A percentile compares a stretch with the other conserved stretches of the same genome.
Conservation (phyloP, 2,797 vertebrate species). For the Clarias fuscus region DNA sequence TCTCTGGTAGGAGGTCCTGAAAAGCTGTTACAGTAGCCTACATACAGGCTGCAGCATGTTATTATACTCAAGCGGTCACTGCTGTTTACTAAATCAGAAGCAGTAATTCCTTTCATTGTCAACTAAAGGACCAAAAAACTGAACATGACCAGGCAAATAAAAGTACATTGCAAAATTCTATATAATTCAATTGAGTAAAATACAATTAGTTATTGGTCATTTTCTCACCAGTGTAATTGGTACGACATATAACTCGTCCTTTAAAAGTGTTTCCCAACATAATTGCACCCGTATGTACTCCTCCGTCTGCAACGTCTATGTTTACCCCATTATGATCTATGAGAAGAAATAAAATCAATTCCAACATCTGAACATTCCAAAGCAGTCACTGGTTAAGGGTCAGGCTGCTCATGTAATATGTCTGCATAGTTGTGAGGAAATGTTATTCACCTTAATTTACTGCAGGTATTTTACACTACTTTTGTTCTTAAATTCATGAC, state of each 20-base stretch:
- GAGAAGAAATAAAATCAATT: not conserved
- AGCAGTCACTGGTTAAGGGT: not conserved
- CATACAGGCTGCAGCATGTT: not conserved
- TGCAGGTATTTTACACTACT: not conserved
- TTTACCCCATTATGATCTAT: not conserved
- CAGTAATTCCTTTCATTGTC: too few species aligned
- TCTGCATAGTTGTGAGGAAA: not conserved
- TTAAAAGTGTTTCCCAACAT: not conserved
- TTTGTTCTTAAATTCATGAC: not conserved
- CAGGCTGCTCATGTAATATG: not conserved
- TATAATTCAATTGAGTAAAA: too few species aligned
- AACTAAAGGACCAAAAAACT: too few species aligned
- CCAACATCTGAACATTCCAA: not conserved
- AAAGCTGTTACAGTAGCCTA: not conserved
- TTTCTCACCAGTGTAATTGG: constrained; percentile 11
- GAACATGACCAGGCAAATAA: too few species aligned
- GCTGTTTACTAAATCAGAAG: too few species aligned
- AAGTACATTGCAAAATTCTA: too few species aligned
- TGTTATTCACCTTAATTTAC: not conserved
- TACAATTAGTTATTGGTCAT: not conserved
- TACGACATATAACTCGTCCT: not conserved
- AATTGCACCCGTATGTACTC: not conserved
- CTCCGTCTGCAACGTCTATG: not conserved
- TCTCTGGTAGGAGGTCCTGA: not conserved
- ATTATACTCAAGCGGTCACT: not conserved